Conservation (phyloP, 2,888 invertebrate genomes). For the Magallana nippona region DNA sequence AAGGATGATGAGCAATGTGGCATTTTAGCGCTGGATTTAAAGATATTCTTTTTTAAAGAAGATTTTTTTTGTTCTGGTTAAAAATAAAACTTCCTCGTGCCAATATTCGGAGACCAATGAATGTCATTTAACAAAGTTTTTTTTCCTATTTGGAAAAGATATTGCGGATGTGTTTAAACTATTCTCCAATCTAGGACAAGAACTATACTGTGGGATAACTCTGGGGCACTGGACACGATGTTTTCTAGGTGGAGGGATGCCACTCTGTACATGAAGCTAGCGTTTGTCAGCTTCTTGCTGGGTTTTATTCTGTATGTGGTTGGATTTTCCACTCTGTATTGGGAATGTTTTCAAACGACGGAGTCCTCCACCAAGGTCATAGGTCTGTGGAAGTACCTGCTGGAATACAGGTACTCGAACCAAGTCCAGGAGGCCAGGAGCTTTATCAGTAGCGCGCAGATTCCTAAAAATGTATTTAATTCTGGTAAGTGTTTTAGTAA, state of each 20-base stretch:
- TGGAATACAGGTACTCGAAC: background rate
- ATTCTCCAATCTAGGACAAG: no score
- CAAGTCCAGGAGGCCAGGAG: background rate
- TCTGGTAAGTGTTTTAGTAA: background rate
- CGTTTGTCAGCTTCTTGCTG: constrained; percentile 17
- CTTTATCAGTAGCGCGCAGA: background rate
- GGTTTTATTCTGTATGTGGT: constrained; percentile 41
- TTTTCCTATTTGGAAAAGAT: no score
- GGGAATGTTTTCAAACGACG: constrained; percentile 27
- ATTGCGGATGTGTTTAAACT: no score
- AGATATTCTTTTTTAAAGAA: background rate
- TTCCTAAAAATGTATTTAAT: constrained; percentile 9
- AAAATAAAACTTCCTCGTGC: background rate
- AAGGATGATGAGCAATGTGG: background rate
- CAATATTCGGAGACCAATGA: no score
- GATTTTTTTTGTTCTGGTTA: background rate
- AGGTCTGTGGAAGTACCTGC: background rate
- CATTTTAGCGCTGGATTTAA: background rate
- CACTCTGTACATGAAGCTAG: constrained; percentile 27
- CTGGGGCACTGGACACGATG: background rate
- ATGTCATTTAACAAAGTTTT: no score
- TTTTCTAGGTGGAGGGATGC: constrained; percentile 43
- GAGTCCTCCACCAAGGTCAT: constrained; percentile 4
- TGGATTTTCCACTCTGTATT: constrained; percentile 43
- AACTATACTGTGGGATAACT: background rate